Conservation (phyloP, 2,113 vertebrate species). For the Tragelaphus buxtoni region DNA sequence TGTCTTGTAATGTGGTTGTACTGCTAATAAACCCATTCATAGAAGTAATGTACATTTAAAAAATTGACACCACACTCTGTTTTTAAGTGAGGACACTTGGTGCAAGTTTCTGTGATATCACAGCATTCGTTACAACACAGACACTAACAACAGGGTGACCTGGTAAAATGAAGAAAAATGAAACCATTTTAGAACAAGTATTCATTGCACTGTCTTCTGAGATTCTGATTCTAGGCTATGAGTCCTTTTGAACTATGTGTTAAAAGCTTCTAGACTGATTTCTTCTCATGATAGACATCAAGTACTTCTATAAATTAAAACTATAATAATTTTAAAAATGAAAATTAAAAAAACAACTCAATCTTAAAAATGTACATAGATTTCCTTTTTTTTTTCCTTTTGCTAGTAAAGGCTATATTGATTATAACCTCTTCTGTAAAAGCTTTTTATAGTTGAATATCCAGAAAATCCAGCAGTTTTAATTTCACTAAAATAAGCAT, state of each 20-base stretch:
- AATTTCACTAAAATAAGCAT: constrained; percentile 62
- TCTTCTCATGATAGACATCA: not conserved
- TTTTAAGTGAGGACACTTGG: constrained; percentile 25
- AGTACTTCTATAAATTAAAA: constrained; percentile 1
- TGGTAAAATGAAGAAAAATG: not conserved
- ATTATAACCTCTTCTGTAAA: constrained; percentile 1
- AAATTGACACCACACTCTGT: not conserved
- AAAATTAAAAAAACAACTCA: not conserved
- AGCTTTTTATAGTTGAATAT: not conserved
- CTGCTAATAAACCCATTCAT: constrained; percentile 63
- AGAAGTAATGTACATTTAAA: constrained; percentile 42
- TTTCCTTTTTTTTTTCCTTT: not conserved
- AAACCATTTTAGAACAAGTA: not conserved
- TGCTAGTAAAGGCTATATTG: not conserved
- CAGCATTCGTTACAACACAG: not conserved
- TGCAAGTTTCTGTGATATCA: not conserved
- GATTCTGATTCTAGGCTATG: not conserved
- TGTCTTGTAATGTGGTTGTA: constrained; percentile 47
- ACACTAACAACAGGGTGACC: not conserved
- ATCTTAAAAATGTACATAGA: not conserved
- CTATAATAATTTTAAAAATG: not conserved
- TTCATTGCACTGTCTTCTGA: constrained; percentile 12
- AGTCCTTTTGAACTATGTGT: not conserved
- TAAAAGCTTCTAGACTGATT: not conserved
- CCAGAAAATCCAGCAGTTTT: constrained; percentile 49